These are phyloP conservation scores for Parnassius smintheus DNA, from an alignment of 2,888 invertebrate genomes.

Conservation along the genomic window DNA sequence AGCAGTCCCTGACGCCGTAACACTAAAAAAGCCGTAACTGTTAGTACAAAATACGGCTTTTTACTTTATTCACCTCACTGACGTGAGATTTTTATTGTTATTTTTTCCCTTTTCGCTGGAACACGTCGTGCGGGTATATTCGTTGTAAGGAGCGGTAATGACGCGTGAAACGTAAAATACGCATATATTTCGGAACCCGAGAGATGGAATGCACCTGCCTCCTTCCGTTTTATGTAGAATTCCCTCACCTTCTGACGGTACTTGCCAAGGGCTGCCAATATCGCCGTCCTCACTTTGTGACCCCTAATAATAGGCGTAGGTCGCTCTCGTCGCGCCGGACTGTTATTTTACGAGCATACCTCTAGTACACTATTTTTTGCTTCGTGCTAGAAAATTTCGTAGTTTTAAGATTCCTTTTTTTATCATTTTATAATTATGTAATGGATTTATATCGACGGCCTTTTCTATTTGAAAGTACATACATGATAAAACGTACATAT, in stretches of 20 bases:
- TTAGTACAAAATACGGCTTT: constrained; percentile 18
- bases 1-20: constrained; percentile 5
- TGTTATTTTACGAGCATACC: constrained; percentile 66
- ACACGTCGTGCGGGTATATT: constrained; percentile 52
- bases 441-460: no score
- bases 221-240: constrained; percentile 79
- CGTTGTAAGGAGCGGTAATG: constrained; percentile 64
- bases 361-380: constrained; percentile 33
- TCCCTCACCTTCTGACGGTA: constrained; percentile 75
- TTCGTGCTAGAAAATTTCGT: constrained; percentile 33
- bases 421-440: no score
- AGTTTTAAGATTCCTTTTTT: background rate
- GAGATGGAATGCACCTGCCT: constrained; percentile 80
- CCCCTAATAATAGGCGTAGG: constrained; percentile 75
- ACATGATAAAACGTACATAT: no score
- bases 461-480: no score
- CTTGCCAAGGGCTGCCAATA: constrained; percentile 74
- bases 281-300: constrained; percentile 77
- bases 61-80: constrained; percentile 53
- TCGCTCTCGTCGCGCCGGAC: constrained; percentile 50
- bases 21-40: constrained; percentile 17
- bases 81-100: constrained; percentile 75
- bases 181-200: constrained; percentile 71
- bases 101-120: constrained; percentile 67
- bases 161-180: constrained; percentile 76